Conservation (phyloP, 37 sponge, comb jelly and placozoan species). For the Aphrocallistes beatrix region DNA sequence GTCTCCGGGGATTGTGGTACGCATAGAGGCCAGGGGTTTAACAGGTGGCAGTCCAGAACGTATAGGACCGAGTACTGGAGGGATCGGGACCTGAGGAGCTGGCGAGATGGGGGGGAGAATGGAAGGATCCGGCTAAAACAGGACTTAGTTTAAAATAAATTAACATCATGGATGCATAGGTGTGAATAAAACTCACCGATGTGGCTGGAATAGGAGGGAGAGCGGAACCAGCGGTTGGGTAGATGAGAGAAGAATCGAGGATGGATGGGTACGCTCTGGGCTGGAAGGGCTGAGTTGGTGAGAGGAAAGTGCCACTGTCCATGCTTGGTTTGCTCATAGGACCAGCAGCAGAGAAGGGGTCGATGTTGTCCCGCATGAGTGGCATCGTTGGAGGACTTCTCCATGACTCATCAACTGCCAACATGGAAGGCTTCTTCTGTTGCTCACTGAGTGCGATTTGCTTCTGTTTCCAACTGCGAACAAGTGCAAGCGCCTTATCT, state of each 20-base stretch:
- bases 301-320: not conserved
- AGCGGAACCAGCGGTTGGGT: not conserved
- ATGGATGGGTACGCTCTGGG: not conserved
- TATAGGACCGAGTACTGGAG: not conserved
- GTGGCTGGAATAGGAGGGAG: not conserved
- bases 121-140: not conserved
- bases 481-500: conserved; percentile 43
- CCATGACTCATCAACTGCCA: conserved; percentile 33
- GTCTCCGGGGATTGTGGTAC: not conserved
- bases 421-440: conserved; percentile 21
- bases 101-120: not conserved
- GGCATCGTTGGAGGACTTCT: conserved; percentile 37
- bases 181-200: not conserved
- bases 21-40: not conserved
- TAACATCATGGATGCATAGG: not conserved
- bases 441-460: conserved; percentile 47
- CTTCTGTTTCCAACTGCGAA: conserved; percentile 59
- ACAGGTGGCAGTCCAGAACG: not conserved
- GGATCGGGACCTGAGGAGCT: not conserved
- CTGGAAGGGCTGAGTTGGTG: not conserved
- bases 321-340: not conserved
- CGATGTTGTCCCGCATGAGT: conserved; percentile 51
- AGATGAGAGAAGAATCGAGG: not conserved
- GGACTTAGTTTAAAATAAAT: too few species aligned
- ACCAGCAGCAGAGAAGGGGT: conserved; percentile 45